Percentiles rank a stretch among this genome's conserved stretches.
Evolutionary conservation across 2,113 vertebrate species (phyloP).

Genomic region (Coreoperca whiteheadi): DNA sequence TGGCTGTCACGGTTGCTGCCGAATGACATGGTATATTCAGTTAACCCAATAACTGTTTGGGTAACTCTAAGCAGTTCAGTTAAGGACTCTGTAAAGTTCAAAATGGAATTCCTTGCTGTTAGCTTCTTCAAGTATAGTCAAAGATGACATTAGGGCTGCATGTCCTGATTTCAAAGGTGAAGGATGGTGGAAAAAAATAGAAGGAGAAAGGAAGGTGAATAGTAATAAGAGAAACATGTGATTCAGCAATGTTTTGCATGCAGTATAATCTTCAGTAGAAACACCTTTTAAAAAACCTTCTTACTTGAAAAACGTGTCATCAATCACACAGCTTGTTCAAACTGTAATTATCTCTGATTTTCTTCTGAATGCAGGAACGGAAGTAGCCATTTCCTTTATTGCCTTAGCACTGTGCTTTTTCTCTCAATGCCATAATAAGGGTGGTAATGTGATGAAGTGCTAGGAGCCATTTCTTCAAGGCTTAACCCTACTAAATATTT

Average conservation of each 20-base stretch:
- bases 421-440: constrained; percentile 39
- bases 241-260: constrained; percentile 9
- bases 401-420: constrained; percentile 11
- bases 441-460: constrained; percentile 53
- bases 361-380: constrained; percentile 27
- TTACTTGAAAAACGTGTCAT: constrained; percentile 19
- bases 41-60: constrained; percentile 35
- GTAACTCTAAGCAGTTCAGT: constrained; percentile 42
- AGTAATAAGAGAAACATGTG: background rate
- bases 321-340: constrained; percentile 39
- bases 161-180: constrained; percentile 27
- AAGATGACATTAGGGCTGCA: background rate
- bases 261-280: background rate
- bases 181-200: background rate
- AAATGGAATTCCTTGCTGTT: constrained; percentile 19
- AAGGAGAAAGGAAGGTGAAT: background rate
- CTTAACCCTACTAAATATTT: constrained; percentile 57
- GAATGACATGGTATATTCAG: constrained; percentile 41
- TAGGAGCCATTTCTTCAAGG: constrained; percentile 53
- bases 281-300: background rate
- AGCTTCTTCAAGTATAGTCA: background rate
- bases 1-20: constrained; percentile 25
- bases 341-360: constrained; percentile 50
- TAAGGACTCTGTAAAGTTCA: constrained; percentile 17
- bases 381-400: constrained; percentile 62